A percentile compares a stretch with the other conserved stretches of the same genome.
Conservation (phyloP, 2,797 vertebrate genomes). For the Acanthornis magna region DNA sequence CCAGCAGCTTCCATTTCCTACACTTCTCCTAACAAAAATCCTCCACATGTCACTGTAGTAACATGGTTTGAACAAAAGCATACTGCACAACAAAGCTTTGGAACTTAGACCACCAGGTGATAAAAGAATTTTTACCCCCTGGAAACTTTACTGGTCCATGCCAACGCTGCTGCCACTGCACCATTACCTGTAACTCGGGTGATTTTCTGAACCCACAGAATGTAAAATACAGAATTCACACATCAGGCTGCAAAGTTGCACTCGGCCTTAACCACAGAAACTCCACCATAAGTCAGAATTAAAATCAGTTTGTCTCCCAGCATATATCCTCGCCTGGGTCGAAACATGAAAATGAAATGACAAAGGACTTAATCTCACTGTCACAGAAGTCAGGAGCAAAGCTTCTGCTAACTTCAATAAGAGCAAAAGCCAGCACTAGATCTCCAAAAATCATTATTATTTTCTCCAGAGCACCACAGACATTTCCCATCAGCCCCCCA, state of each 20-base stretch:
- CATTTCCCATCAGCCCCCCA: constrained; percentile 1
- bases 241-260: neutral
- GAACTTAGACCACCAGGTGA: neutral
- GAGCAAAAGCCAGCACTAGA: neutral
- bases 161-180: neutral
- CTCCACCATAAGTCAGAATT: neutral
- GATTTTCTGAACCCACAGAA: neutral
- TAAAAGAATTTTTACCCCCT: neutral
- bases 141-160: neutral
- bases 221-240: neutral
- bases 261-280: neutral
- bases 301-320: neutral
- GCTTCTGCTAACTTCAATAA: neutral
- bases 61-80: neutral
- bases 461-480: neutral
- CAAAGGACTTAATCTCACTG: neutral
- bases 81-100: neutral
- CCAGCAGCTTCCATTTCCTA: neutral
- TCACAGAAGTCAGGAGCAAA: neutral
- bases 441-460: neutral
- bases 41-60: neutral
- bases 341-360: neutral
- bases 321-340: neutral
- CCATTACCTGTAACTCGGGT: neutral
- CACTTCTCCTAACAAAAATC: neutral